Evolutionary conservation across 2,888 invertebrate species (phyloP).

Genomic region (Mycalesis mineus): DNA sequence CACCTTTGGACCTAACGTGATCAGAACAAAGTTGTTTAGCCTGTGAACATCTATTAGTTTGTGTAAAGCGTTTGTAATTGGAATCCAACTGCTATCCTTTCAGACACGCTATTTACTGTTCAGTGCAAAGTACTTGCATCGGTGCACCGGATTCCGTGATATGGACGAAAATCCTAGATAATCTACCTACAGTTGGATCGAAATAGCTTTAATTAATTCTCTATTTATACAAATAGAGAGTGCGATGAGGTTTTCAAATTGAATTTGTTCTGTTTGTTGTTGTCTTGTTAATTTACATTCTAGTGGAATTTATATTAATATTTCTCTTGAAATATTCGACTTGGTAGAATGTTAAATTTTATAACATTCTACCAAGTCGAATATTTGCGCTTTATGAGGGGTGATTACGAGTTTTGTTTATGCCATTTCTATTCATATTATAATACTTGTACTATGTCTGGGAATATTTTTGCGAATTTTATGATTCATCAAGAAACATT

Average conservation of each 20-base stretch:
- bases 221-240: conserved; percentile 1
- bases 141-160: not conserved
- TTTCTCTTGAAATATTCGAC: too few species aligned
- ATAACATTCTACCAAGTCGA: too few species aligned
- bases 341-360: too few species aligned
- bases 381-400: too few species aligned
- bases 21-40: not conserved
- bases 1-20: not conserved
- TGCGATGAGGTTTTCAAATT: not conserved
- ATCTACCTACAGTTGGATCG: conserved; percentile 6
- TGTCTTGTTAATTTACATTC: not conserved
- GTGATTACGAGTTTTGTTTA: too few species aligned
- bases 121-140: not conserved
- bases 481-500: too few species aligned
- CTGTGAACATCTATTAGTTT: not conserved
- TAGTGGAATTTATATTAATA: too few species aligned
- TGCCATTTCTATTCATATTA: too few species aligned
- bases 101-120: not conserved
- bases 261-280: not conserved
- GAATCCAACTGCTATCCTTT: not conserved
- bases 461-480: too few species aligned
- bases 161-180: not conserved
- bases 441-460: too few species aligned
- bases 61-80: not conserved
- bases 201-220: conserved; percentile 17